Base-by-base conservation (phyloP, 2,797 vertebrate species). In the Enteromius thamalakanensis region DNA sequence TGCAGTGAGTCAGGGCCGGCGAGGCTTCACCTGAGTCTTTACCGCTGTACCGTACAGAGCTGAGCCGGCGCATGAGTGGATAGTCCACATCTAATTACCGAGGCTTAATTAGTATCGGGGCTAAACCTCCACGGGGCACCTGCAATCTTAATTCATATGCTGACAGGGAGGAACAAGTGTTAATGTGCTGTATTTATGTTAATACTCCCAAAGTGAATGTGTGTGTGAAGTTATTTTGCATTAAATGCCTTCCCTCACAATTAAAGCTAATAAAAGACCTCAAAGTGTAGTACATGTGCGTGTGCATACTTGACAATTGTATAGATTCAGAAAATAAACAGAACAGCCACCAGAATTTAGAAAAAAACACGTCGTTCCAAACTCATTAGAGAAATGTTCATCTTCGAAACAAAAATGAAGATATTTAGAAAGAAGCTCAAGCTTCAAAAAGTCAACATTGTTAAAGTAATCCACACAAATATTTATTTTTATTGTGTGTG, bases 181-280 rank as follows among this genome's bases (percentile, higher is more conserved):
- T 97, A 96, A 97, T 96, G 95, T 94, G 95, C 94, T 96, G 93
- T 96, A 96, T 96, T 97, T 97, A 96, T 97, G 95, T 95, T 96
- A 97, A 97, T 96, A 95, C 94, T 93, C 88, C 88, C 87, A 90
- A 87, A 89, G 88, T 87, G 89, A 85, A 83, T 37, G 80, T 32
- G 58, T 10, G 15, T 82, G 83, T 72, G 75, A 62, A 34, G 45
- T 32, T 78, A 81, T 42, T 49, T 5, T 15, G 14, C 23, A 81
- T 76, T 82, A 87, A 86, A 85, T 85, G 81, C 70, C 87, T 85
- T 81, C 49, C 19, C 21, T 75, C 32, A 40, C 32, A 58, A 76
- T 42, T 60, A 42, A 40, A 58, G 72, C 51, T 26, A 4, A 58
- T 58, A 2, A 58, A 76, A 76, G 3, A 34, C 11, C 10, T 17